A percentile compares a stretch with the other conserved stretches of the same genome.
phyloP scores from a whole-genome alignment of 2,888 invertebrate genomes.

The Galeopsomyia nigrocyanea region DNA sequence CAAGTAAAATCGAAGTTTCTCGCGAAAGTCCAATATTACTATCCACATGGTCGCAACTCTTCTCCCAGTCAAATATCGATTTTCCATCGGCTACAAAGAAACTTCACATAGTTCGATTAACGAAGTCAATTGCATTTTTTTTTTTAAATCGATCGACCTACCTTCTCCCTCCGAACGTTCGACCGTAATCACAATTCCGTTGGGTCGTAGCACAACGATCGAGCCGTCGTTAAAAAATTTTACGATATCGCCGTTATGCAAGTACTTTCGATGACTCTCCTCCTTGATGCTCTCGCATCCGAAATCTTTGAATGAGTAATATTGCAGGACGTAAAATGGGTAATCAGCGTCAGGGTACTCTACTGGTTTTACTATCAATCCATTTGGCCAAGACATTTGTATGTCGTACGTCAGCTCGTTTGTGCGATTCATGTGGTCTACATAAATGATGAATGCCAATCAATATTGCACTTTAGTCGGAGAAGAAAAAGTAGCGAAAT shows the following conservation, averaged over 20 bases:
- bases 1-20: no score
- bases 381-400: constrained; percentile 55
- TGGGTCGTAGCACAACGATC: constrained; percentile 59
- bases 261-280: constrained; percentile 58
- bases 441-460: neutral
- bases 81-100: constrained; percentile 29
- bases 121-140: neutral
- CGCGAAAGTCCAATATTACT: no score
- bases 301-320: constrained; percentile 52
- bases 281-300: constrained; percentile 43
- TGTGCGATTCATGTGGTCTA: neutral
- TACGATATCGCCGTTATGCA: constrained; percentile 62
- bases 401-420: constrained; percentile 34
- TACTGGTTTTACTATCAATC: constrained; percentile 56
- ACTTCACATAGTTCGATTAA: constrained; percentile 34
- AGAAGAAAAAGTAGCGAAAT: no score
- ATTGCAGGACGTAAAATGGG: constrained; percentile 61
- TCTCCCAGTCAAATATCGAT: constrained; percentile 1
- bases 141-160: constrained; percentile 18
- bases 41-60: neutral
- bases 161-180: constrained; percentile 26
- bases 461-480: no score
- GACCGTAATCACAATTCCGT: constrained; percentile 58
- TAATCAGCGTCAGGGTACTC: constrained; percentile 51
- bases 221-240: constrained; percentile 59